Percentiles rank a stretch among this genome's conserved stretches.
These are phyloP conservation scores for Imbricaverruca yamaguchii DNA, from an alignment of 2,888 invertebrate species.

Conservation along the genomic window DNA sequence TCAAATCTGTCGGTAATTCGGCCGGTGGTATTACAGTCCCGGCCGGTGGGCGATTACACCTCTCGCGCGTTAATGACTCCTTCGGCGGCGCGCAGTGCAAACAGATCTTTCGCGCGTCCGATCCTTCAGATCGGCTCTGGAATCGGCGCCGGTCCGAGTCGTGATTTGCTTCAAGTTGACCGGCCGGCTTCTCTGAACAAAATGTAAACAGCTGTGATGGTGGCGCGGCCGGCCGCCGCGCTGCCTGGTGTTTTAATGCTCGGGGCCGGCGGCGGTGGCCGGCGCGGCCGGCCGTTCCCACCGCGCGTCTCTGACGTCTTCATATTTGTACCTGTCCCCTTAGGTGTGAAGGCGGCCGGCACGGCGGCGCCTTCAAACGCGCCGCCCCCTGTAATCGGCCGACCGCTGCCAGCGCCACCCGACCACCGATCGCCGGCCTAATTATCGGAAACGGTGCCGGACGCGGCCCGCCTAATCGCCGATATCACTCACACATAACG, in stretches of 20 bases:
- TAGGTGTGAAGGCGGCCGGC: constrained; percentile 9
- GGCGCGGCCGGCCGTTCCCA: constrained; percentile 1
- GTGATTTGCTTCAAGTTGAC: neutral
- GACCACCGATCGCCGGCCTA: neutral
- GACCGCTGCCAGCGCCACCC: neutral
- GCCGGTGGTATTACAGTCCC: neutral
- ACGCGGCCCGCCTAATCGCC: neutral
- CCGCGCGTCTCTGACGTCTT: neutral
- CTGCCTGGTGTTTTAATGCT: neutral
- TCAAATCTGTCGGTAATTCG: too few relatives aligned
- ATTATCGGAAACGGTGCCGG: constrained; percentile 9
- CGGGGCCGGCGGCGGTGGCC: neutral
- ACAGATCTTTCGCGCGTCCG: neutral
- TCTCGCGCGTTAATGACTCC: neutral
- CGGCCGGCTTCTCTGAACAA: neutral
- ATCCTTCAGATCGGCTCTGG: neutral
- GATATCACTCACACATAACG: constrained; percentile 17
- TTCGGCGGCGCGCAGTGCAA: neutral
- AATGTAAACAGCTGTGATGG: neutral
- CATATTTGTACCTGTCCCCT: constrained; percentile 20
- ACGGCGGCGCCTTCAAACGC: neutral
- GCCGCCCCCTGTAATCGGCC: constrained; percentile 4
- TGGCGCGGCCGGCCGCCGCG: neutral
- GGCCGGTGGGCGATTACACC: neutral
- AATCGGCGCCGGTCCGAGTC: neutral